A percentile compares a stretch with the other conserved stretches of the same genome.
Evolutionary conservation across 2,113 vertebrate genomes (phyloP).

Genomic region (pig (Sus scrofa)): T2T-Sscrofa CM000820.6:73215501-73216000

Average conservation of each 20-base stretch:
- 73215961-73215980: neutral
- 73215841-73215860: neutral
- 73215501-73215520: neutral
- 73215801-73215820: neutral
- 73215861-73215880: neutral
- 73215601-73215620: neutral
- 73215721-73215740: neutral
- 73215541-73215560: neutral
- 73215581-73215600: neutral
- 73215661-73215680: neutral
- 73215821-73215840: neutral
- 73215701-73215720: neutral
- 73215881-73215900: neutral
- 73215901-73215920: neutral
- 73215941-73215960: neutral
- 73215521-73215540: neutral
- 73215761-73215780: neutral
- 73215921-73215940: neutral
- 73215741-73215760: neutral
- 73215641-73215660: neutral
- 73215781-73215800: neutral
- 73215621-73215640: neutral
- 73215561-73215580: neutral
- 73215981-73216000: neutral
- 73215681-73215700: neutral